Evolutionary conservation across 2,888 invertebrate species (phyloP).

Genomic region (Leptinotarsa haldemani): DNA sequence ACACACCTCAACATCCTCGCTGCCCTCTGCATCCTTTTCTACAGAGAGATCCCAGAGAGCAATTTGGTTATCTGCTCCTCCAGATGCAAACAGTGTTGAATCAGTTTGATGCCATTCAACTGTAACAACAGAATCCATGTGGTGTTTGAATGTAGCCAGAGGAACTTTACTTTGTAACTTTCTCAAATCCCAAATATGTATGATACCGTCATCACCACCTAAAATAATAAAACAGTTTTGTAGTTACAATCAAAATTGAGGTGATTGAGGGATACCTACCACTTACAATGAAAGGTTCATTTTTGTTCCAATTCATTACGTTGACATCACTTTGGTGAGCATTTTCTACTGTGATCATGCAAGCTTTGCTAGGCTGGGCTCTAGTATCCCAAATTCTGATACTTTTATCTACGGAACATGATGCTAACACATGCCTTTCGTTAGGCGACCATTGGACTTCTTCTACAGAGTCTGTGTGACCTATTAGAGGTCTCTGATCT

Average conservation of each 20-base stretch:
- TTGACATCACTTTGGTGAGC: constrained; percentile 95
- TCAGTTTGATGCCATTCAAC: constrained; percentile 98
- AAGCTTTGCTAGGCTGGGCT: constrained; percentile 86
- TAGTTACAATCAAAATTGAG: not conserved
- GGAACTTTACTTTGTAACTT: constrained; percentile 82
- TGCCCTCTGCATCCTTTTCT: constrained; percentile 78
- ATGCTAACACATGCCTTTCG: constrained; percentile 88
- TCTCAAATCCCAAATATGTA: constrained; percentile 96
- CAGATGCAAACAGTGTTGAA: constrained; percentile 92
- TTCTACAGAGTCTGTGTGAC: constrained; percentile 94
- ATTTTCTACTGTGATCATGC: constrained; percentile 87
- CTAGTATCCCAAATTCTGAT: constrained; percentile 97
- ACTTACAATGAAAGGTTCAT: constrained; percentile 90
- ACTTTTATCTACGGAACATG: constrained; percentile 89
- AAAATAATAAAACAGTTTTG: constrained; percentile 31
- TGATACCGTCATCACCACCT: constrained; percentile 95
- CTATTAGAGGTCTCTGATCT: constrained; percentile 87
- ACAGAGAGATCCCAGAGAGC: constrained; percentile 97
- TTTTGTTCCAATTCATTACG: constrained; percentile 96
- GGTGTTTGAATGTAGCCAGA: constrained; percentile 95
- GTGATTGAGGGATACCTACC: constrained; percentile 65
- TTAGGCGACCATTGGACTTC: constrained; percentile 99
- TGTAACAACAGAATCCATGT: constrained; percentile 91
- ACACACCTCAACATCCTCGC: constrained; percentile 66
- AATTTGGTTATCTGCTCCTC: constrained; percentile 94